Evolutionary conservation across 2,888 invertebrate genomes (phyloP), one percentile per base, ranked within the genome.

Genomic region (Euclidia mi): DNA sequence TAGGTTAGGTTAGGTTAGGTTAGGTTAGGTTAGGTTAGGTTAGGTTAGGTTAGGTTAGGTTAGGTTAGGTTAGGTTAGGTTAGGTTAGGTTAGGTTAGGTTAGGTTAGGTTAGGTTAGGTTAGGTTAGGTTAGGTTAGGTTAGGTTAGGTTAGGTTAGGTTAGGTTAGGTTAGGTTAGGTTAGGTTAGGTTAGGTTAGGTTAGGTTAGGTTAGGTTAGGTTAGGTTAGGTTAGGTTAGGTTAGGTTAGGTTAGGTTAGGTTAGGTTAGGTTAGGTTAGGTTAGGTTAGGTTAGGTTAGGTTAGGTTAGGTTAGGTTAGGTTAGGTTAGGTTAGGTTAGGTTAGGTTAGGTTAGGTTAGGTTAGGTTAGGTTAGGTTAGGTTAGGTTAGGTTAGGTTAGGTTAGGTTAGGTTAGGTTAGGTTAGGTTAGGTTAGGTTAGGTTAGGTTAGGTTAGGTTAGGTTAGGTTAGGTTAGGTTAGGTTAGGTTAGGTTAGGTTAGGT

Each of bases 21-120:
- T 56, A 45, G 49, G 56, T 49, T 56, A 49, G 49, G 48, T 43
- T 48, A 47, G 42, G 55, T 47, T 55, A 47, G 47, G 55, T 47
- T 55, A 47, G 45, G 52, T 44, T 52, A 45, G 41, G 41, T 41
- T 41, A 41, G 41, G 41, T 41, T 41, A 41, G 41, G 41, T 41
- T 41, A 41, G 41, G 41, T 41, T 41, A 41, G 41, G 41, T 41
- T 41, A 41, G 41, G 41, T 41, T 41, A 41, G 41, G 41, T 41
- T 41, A 41, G 41, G 41, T 41, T 41, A 41, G 41, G 41, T 41
- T 41, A 41, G 41, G 41, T 41, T 41, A 41, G 41, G 41, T 41
- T 41, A 41, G 41, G 41, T 41, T 41, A 41, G 41, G 41, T 35
- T 35, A 35, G 41, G 41, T 41, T 41, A 41, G 41, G 41, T 41